phyloP scores from a whole-genome alignment of 2,888 invertebrate species.

The Epinotia bilunana region DNA sequence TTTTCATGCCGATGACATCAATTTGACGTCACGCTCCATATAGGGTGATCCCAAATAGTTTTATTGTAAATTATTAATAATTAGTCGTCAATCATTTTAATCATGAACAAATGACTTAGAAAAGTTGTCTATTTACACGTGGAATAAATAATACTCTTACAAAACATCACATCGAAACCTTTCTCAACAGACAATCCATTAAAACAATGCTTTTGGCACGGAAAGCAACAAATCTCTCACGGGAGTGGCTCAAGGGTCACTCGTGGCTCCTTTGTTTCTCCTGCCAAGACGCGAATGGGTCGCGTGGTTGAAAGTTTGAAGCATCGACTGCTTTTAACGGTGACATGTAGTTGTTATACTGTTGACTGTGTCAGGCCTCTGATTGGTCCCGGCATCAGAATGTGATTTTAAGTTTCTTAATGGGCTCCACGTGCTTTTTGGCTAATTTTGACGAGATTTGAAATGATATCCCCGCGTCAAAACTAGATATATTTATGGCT shows the following conservation, averaged over 20 bases:
- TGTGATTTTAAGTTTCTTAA: conserved; percentile 10
- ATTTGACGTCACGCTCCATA: too few relatives aligned
- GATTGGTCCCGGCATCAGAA: conserved; percentile 13
- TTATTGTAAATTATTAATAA: too few relatives aligned
- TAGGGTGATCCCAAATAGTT: too few relatives aligned
- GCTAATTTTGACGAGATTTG: too few relatives aligned
- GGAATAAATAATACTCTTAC: too few relatives aligned
- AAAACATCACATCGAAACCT: conserved; percentile 25
- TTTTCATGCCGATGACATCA: too few relatives aligned
- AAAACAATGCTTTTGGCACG: conserved; percentile 63
- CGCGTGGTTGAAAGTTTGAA: conserved; percentile 78
- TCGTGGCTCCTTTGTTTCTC: conserved; percentile 68
- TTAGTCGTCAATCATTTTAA: too few relatives aligned
- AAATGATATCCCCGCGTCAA: too few relatives aligned
- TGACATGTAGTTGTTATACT: conserved; percentile 30
- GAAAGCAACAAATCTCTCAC: conserved; percentile 71
- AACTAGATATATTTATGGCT: too few relatives aligned
- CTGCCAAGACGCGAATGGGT: conserved; percentile 71
- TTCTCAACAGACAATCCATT: conserved; percentile 38
- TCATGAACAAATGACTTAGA: too few relatives aligned
- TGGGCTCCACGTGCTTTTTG: background rate
- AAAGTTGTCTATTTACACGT: too few relatives aligned
- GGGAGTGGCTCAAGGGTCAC: conserved; percentile 74
- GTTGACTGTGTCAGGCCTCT: conserved; percentile 18
- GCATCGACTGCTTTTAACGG: conserved; percentile 76